Evolutionary conservation across 2,797 vertebrate genomes (phyloP).

Genomic region (Mus caroli): DNA sequence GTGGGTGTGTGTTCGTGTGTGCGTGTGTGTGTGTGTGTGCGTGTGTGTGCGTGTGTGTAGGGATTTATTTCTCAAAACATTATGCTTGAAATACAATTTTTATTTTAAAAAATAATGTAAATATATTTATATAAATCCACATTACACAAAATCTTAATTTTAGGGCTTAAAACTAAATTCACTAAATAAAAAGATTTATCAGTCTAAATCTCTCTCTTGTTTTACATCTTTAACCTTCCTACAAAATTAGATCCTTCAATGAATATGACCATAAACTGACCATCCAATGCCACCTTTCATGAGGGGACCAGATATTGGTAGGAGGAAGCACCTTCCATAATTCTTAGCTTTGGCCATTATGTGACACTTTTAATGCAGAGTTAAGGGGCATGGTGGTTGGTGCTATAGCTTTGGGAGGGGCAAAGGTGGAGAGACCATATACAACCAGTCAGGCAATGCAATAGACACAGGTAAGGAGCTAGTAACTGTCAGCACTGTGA

Average conservation of each 20-base stretch:
- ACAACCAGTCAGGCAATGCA: constrained; percentile 42
- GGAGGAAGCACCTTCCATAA: constrained; percentile 59
- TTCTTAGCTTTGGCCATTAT: constrained; percentile 76
- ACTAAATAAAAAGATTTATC: neutral
- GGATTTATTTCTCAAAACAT: constrained; percentile 41
- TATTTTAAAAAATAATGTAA: neutral
- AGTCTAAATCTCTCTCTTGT: constrained; percentile 34
- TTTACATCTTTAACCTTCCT: constrained; percentile 53
- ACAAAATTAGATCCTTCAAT: constrained; percentile 46
- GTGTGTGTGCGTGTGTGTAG: no score
- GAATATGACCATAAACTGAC: neutral
- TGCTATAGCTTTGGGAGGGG: constrained; percentile 50
- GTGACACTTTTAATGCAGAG: constrained; percentile 79
- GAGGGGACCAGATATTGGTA: neutral
- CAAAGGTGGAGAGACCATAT: constrained; percentile 9
- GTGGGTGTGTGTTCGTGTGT: no score
- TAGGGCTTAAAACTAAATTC: neutral
- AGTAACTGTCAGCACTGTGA: neutral
- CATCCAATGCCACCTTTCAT: constrained; percentile 16
- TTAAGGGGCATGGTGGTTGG: constrained; percentile 28
- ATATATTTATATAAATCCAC: neutral
- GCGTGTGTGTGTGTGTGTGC: no score
- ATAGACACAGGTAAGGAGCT: neutral
- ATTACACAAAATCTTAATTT: neutral
- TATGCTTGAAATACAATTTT: constrained; percentile 17